Conservation (phyloP, 2,888 invertebrate genomes). For the Xanthia icteritia region DNA sequence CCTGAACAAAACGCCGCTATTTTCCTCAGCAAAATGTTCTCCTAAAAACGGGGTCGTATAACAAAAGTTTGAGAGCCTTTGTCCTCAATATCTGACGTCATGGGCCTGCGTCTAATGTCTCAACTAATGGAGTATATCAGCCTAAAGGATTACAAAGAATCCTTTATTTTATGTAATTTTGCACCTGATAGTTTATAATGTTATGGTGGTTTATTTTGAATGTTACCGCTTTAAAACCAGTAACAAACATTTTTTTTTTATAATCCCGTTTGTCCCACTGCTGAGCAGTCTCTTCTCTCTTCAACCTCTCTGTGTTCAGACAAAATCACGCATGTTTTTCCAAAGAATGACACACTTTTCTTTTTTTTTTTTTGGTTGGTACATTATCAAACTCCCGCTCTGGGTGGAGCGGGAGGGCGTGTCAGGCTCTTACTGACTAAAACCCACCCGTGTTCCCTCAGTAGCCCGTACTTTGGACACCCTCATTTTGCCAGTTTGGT, state of each 20-base stretch:
- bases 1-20: constrained; percentile 5
- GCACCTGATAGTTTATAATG: background rate
- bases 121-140: constrained; percentile 49
- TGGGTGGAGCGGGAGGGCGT: too few relatives aligned
- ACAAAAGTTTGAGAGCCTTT: constrained; percentile 54
- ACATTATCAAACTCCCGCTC: too few relatives aligned
- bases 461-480: too few relatives aligned
- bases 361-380: too few relatives aligned
- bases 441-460: too few relatives aligned
- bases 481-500: background rate
- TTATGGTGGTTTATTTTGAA: background rate
- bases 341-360: too few relatives aligned
- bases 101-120: constrained; percentile 37
- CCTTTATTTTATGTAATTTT: constrained; percentile 38
- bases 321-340: background rate
- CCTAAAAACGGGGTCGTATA: constrained; percentile 24
- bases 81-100: constrained; percentile 50
- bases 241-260: too few relatives aligned
- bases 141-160: constrained; percentile 42
- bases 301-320: too few relatives aligned
- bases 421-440: too few relatives aligned
- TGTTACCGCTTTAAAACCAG: too few relatives aligned
- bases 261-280: too few relatives aligned
- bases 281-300: too few relatives aligned
- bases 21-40: constrained; percentile 25